Base-by-base conservation (phyloP, 2,797 vertebrate genomes). In the Acropternis orthonyx region DNA sequence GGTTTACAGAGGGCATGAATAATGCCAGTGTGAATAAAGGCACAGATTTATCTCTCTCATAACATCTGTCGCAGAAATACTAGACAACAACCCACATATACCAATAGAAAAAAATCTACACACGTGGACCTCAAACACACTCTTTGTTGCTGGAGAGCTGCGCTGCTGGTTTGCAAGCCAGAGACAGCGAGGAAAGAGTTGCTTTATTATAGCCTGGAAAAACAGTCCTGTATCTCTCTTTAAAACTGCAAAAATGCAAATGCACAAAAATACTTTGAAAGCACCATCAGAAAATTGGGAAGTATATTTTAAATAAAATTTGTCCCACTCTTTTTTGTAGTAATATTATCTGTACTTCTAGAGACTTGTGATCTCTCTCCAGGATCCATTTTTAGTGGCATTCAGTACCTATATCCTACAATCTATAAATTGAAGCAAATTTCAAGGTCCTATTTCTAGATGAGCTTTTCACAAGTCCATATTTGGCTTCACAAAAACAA, bases 401-500 rank as follows among this genome's bases (percentile, higher is more conserved):
- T 52, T 76, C 32, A 68, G 30, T 55, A 10, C 6, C 34, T 43
- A 21, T 30, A 34, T 19, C 4, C 32, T 72, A 56, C 21, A 65
- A 52, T 5, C 26, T 44, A 17, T 24, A 84, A 26, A 61, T 32
- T n/a, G 80, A 68, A 11, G 12, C 27, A 76, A 26, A 86, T 34
- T 51, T 61, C 44, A 73, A 54, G 8, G 14, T 52, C 23, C 37
- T 12, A 3, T 39, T 51, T 55, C 69, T 24, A 56, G 34, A 41
- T 1, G 0, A 17, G 28, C 13, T 62, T 73, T 66, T 58, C 23
- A 56, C 0, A 1, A 28, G 18, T 44, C 13, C 7, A 14, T 43
- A 44, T 44, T 66, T 71, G 36, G 3, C 36, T 58, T 62, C 48
- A 62, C 9, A 74, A 44, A 89, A 76, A 41, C 5, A 85, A 22